Percentiles rank a stretch among this genome's conserved stretches.
These are phyloP conservation scores for Hypolimnas misippus DNA, from an alignment of 2,888 invertebrate species.

Conservation along the genomic window DNA sequence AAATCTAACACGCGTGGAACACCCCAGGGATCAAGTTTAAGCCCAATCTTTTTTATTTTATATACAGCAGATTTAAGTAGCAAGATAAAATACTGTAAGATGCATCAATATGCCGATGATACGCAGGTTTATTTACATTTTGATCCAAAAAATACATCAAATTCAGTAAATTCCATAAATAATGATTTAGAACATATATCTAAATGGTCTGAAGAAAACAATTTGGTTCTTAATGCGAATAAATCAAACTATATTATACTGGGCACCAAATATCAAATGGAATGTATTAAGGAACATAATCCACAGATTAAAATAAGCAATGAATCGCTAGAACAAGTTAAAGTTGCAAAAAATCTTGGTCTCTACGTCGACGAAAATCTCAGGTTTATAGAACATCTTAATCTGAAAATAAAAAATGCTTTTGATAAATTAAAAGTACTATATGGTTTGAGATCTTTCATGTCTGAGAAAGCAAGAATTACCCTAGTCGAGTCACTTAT, in stretches of 20 bases:
- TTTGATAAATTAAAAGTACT: conserved; percentile 4
- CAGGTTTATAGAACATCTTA: neutral
- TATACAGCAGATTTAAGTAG: neutral
- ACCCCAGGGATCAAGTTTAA: conserved; percentile 18
- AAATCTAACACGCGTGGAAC: conserved; percentile 5
- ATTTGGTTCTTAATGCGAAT: conserved; percentile 3
- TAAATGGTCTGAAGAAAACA: conserved; percentile 15
- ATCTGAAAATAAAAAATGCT: conserved; percentile 6
- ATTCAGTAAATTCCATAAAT: conserved; percentile 5
- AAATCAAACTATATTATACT: conserved; percentile 14
- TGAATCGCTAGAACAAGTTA: neutral
- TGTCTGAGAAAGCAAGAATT: neutral
- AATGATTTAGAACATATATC: conserved; percentile 3
- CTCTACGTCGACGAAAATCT: conserved; percentile 5
- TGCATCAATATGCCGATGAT: conserved; percentile 10
- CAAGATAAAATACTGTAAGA: neutral
- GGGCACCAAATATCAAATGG: conserved; percentile 9
- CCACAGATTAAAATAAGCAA: neutral
- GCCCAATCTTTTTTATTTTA: conserved; percentile 5
- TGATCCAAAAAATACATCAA: conserved; percentile 1
- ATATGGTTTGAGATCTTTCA: neutral
- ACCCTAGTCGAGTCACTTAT: neutral
- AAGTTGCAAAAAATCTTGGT: conserved; percentile 6
- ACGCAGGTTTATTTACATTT: conserved; percentile 14
- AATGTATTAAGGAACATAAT: conserved; percentile 1